Evolutionary conservation across 2,113 vertebrate species (phyloP), one percentile per base, ranked within the genome.

Genomic region (Ramphastos sulfuratus): DNA sequence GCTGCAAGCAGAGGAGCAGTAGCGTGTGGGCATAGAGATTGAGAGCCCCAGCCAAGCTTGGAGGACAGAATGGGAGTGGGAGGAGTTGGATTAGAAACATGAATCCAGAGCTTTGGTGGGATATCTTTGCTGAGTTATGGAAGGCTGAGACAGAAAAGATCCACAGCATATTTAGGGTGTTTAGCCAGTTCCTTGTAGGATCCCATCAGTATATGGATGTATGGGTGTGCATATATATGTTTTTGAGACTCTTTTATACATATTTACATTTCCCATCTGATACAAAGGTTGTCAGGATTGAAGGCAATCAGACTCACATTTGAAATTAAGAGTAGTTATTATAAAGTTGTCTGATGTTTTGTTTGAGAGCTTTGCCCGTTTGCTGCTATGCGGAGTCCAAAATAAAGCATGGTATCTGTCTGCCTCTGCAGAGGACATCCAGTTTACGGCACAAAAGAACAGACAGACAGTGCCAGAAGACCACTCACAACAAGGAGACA

Each of bases 1-100:
- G 42, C 42, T 55, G 42, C 27, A 44, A 54, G 66, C 7, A 85
- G 17, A 7, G 0, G 0, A 6, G 2, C 33, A 5, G 12, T 60
- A 18, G 54, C 10, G 9, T 27, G 20, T 64, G n/a, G n/a, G 15
- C 54, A 14, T 3, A 18, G 15, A 1, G 6, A 5, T 4, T 61
- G 44, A 31, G 25, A 54, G 10, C 12, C 17, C 24, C 23, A 55
- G 30, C 9, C 64, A 80, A n/a, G 4, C 5, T 72, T 4, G 1
- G 24, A 25, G 28, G 5, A 72, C 5, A 69, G 28, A 7, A 31
- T 15, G 27, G 27, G 10, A 35, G 10, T 16, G 4, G 12, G 6
- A 5, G 60, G 37, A 55, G 3, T 0, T 80, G 10, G 1, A 23
- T 77, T 71, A 48, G 50, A 83, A 83, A 37, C 55, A 28, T 19